Evolutionary conservation across 2,888 invertebrate species (phyloP), one percentile per base, ranked within the genome.

Genomic region (Mesorhabditis sp.): DNA sequence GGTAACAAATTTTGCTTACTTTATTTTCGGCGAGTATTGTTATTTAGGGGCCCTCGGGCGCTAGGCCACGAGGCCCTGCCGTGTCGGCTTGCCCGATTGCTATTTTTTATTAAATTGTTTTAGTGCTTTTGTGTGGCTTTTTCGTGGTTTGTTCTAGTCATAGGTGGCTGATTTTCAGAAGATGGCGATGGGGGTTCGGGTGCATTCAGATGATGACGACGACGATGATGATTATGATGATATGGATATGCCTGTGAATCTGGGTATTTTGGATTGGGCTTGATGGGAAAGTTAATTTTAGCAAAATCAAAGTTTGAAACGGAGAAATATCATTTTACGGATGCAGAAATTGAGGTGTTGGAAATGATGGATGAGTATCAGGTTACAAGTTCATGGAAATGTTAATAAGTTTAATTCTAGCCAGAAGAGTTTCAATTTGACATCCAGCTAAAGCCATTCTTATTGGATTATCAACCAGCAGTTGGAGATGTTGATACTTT

Each of bases 401-500:
- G 7, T n/a, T 62, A 45, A 41, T 15, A 3, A 63, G 10, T 63
- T n/a, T 63, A 63, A 63, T 15, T 63, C 41, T 63, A 63, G n/a
- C 66, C 75, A 6, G 65, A 69, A 6, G 67, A 68, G 43, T 91
- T 94, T 69, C 93, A 94, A 79, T 89, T 95, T 63, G 93, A 93
- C 67, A 92, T 92, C 86, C 92, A 92, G 84, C 89, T 97, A 84
- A 92, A 92, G 83, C 95, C 96, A 0, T 97, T 97, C 86, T 91
- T 96, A 69, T 95, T 96, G 1, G 97, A 98, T 84, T 97, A 92
- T 88, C 92, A 97, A 80, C 97, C 98, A 6, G 94, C 95, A 0
- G 95, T 98, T 65, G 98, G 98, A 0, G 97, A 98, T 87, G 95
- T 96, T 78, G 98, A 99, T 87, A 95, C 95, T 4, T 96, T 98